Conservation (phyloP, 2,113 vertebrate species). For the Pelmatolapia mariae region DNA sequence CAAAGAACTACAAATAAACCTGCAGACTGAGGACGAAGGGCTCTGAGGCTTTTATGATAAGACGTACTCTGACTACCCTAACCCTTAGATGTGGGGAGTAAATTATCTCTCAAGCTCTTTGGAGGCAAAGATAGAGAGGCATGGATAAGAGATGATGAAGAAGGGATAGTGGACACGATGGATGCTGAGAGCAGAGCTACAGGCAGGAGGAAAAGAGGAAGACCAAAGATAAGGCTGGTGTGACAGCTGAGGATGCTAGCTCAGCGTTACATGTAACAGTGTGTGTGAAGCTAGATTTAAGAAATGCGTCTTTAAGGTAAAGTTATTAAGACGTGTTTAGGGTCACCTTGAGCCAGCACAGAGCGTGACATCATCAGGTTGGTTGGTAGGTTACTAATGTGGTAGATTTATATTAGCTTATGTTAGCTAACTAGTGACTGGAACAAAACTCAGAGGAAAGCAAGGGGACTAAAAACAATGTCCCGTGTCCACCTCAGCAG, state of each 20-base stretch:
- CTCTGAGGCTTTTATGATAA: background rate
- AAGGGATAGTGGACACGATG: background rate
- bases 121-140: background rate
- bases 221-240: background rate
- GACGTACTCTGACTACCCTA: background rate
- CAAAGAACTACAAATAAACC: background rate
- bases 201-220: background rate
- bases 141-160: background rate
- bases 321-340: background rate
- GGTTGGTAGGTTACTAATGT: background rate
- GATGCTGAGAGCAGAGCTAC: background rate
- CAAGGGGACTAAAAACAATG: background rate
- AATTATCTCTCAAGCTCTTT: background rate
- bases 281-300: background rate
- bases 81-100: background rate
- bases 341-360: background rate
- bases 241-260: background rate
- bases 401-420: background rate
- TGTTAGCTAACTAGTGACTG: background rate
- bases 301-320: background rate
- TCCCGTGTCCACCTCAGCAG: background rate
- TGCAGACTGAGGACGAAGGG: background rate
- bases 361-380: background rate
- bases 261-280: background rate
- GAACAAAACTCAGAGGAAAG: background rate